Evolutionary conservation across 2,888 invertebrate species (phyloP).

Genomic region (Rhagonycha fulva): DNA sequence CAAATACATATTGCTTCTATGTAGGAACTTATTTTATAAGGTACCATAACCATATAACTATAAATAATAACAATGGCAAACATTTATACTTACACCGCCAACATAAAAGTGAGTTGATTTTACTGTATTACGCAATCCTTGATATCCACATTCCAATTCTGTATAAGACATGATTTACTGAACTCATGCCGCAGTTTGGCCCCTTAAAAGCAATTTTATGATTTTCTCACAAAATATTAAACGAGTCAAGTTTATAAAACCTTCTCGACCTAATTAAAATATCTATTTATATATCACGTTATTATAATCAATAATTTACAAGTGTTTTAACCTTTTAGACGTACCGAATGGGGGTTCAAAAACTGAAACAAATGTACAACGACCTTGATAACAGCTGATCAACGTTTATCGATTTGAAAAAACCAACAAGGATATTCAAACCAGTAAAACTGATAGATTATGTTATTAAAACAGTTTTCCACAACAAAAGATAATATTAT

Average conservation of each 20-base stretch:
- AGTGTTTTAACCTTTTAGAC: background rate
- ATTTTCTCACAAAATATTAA: background rate
- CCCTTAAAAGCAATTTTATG: background rate
- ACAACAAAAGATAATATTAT: too few species aligned
- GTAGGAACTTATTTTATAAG: background rate
- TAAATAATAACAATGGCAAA: background rate
- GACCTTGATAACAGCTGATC: background rate
- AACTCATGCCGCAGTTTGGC: constrained; percentile 13
- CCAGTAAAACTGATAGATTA: background rate
- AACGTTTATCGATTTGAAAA: background rate
- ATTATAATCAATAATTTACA: background rate
- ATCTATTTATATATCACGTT: background rate
- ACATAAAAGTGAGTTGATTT: constrained; percentile 72
- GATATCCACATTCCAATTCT: constrained; percentile 91
- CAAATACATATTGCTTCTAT: background rate
- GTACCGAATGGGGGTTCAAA: background rate
- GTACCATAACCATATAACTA: background rate
- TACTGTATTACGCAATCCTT: constrained; percentile 76
- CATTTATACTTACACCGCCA: constrained; percentile 64
- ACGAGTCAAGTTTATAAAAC: background rate
- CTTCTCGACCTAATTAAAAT: background rate
- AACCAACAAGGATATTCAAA: background rate
- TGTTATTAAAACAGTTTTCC: too few species aligned
- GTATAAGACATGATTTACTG: constrained; percentile 78
- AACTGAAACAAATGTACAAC: background rate